Base-by-base conservation (phyloP, 2,113 vertebrate genomes). In the Oxyruncus cristatus region DNA sequence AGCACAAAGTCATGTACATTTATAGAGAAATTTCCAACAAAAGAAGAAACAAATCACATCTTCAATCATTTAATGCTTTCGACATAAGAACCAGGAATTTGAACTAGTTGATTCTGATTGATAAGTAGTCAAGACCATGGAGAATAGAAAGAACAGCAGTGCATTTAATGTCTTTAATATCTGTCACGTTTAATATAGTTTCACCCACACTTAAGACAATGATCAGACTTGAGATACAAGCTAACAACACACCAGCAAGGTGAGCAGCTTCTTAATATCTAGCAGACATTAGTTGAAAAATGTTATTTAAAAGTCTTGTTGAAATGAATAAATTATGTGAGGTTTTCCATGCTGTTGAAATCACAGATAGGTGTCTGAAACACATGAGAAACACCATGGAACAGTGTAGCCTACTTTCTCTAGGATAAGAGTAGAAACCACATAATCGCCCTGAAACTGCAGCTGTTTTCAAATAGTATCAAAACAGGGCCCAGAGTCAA, bases 361-460 rank as follows among this genome's bases (percentile, higher is more conserved):
- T 71, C 65, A 63, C 26, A 70, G 22, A 14, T 62, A 47, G 28
- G 3, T 47, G 61, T 44, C 44, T 39, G 44, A 74, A 65, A 32
- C 11, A 46, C 22, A 58, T 8, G 8, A 50, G 32, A 27, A 50
- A 55, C 39, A 32, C 3, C 7, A 41, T 32, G 55, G 41, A 62
- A 62, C 8, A 35, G n/a, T 0, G 0, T 13, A 72, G 28, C 2
- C 0, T 37, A 10, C 11, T 77, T 70, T 42, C 26, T 71, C 26
- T 32, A 53, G 41, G n/a, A 37, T 28, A 22, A 47, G 6, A 47
- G 11, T 23, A 35, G 47, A 47, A 79, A 73, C 18, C 46, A 32
- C 15, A 12, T 9, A 39, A 26, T 39, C 23, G 59, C 18, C 30
- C 30, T 53, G n/a, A 67, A 75, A 62, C 19, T 1, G 5, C 53